These are phyloP conservation scores for Opisthocomus hoazin DNA, from an alignment of 2,113 vertebrate species.

Conservation along the genomic window DNA sequence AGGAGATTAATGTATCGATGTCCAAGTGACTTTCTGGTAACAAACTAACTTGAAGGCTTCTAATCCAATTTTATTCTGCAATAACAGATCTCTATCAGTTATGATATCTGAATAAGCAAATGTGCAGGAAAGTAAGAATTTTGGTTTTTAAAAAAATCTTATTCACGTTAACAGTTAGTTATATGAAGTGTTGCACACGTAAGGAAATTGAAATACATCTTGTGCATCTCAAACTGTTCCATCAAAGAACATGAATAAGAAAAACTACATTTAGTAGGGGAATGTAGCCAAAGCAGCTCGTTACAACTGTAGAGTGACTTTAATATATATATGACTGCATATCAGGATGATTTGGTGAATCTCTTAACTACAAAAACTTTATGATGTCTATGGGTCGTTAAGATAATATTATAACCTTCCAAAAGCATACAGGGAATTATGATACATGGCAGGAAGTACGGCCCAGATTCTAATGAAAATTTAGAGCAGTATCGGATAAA, in stretches of 20 bases:
- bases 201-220: background rate
- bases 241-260: background rate
- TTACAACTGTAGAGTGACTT: background rate
- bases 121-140: background rate
- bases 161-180: background rate
- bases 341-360: slow-evolving; percentile 5
- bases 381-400: slow-evolving; percentile 21
- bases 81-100: background rate
- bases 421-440: slow-evolving; percentile 1
- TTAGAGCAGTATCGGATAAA: slow-evolving; percentile 12
- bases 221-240: background rate
- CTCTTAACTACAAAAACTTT: slow-evolving; percentile 30
- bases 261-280: background rate
- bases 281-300: background rate
- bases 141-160: background rate
- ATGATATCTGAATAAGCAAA: background rate
- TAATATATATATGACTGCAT: background rate
- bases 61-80: background rate
- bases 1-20: background rate
- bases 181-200: background rate
- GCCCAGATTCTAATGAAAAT: background rate
- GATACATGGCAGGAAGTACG: background rate
- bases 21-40: background rate
- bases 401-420: slow-evolving; percentile 12
- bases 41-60: background rate